phyloP scores from a whole-genome alignment of 2,797 vertebrate genomes.

The Tragelaphus eurycerus region DNA sequence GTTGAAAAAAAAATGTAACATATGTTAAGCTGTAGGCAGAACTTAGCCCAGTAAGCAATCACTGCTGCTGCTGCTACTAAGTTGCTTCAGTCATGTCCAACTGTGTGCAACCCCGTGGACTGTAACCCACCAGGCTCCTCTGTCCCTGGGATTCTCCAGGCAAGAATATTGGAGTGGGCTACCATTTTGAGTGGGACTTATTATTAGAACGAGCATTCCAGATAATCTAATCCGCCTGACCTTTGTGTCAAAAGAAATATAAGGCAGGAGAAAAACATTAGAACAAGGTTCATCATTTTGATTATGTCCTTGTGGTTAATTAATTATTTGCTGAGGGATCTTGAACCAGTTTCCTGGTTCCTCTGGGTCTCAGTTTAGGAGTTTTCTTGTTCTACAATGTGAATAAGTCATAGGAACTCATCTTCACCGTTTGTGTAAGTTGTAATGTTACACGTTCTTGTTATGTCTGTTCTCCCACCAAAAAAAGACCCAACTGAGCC shows the following conservation, averaged over 20 bases:
- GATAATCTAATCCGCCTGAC: neutral
- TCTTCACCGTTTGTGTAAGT: accelerated
- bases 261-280: accelerated
- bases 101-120: neutral
- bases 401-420: accelerated
- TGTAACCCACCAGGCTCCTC: neutral
- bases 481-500: too few relatives aligned
- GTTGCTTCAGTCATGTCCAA: accelerated
- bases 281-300: neutral
- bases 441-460: neutral
- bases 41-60: neutral
- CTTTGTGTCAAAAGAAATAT: neutral
- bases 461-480: neutral
- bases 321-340: neutral
- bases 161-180: neutral
- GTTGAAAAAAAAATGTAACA: neutral
- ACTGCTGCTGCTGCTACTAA: neutral
- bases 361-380: neutral
- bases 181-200: neutral
- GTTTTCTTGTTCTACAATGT: neutral
- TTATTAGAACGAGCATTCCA: too few relatives aligned
- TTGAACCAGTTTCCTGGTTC: neutral
- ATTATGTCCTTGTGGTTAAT: neutral
- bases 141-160: neutral
- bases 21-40: neutral